A percentile compares a stretch with the other conserved stretches of the same genome.
phyloP scores from a whole-genome alignment of 2,888 invertebrate genomes.

The Cheilosia pagana region DNA sequence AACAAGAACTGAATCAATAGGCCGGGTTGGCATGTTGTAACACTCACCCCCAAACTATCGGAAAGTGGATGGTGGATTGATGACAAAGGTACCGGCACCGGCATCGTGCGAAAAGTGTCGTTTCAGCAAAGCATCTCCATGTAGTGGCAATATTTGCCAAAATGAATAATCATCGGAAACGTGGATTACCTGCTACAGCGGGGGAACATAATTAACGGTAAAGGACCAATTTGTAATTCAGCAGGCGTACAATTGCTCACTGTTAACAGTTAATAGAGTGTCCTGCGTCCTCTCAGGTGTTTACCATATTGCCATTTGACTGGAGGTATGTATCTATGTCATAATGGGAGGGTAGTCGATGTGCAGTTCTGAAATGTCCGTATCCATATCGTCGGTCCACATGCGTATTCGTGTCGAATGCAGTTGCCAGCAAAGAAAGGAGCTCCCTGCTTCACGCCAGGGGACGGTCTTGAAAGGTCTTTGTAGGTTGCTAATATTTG shows the following conservation, averaged over 20 bases:
- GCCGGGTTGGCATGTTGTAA: background rate
- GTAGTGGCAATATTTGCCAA: conserved; percentile 56
- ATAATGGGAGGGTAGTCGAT: background rate
- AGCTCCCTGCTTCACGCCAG: too few relatives aligned
- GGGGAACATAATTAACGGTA: conserved; percentile 67
- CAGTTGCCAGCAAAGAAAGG: too few relatives aligned
- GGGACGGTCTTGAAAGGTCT: too few relatives aligned
- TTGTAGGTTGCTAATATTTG: too few relatives aligned
- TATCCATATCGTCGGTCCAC: background rate
- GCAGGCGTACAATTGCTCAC: conserved; percentile 57
- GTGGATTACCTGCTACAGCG: conserved; percentile 23
- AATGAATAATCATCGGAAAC: conserved; percentile 58
- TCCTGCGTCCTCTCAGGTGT: conserved; percentile 17
- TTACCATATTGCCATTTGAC: conserved; percentile 30
- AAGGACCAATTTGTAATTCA: conserved; percentile 70
- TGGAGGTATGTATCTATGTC: background rate
- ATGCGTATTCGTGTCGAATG: background rate
- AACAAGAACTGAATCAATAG: conserved; percentile 61
- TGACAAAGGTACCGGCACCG: conserved; percentile 11
- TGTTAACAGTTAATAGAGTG: conserved; percentile 44
- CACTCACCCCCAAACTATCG: background rate
- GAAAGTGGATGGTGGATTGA: background rate
- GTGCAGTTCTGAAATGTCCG: too few relatives aligned
- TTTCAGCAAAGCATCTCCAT: conserved; percentile 32
- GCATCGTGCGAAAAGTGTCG: conserved; percentile 25